phyloP scores from a whole-genome alignment of 2,113 vertebrate species.

The Blennius ocellaris region DNA sequence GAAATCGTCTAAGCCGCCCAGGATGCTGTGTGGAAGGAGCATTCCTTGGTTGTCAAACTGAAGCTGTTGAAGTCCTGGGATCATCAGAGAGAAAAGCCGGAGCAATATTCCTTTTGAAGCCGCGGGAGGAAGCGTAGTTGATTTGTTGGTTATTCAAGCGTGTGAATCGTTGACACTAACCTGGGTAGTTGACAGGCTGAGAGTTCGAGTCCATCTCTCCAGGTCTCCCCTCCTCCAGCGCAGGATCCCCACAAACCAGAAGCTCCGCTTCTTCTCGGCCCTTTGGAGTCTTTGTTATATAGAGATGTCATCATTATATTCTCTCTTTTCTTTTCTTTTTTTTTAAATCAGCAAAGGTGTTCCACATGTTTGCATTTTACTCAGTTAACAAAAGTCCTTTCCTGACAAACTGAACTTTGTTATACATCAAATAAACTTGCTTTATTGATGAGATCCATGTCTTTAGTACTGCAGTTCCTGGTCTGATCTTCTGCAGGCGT shows the following conservation, averaged over 20 bases:
- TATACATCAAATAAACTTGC: slow-evolving; percentile 69
- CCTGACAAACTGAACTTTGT: neutral
- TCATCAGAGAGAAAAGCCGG: neutral
- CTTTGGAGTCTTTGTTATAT: slow-evolving; percentile 59
- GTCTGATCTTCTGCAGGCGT: neutral
- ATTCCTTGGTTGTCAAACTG: slow-evolving; percentile 74
- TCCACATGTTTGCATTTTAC: neutral
- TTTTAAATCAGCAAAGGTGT: neutral
- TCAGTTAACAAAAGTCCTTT: neutral
- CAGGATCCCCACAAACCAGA: slow-evolving; percentile 68
- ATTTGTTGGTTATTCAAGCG: neutral
- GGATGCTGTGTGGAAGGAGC: slow-evolving; percentile 90
- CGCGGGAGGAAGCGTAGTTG: neutral
- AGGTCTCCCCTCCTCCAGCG: slow-evolving; percentile 46
- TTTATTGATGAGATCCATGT: slow-evolving; percentile 82
- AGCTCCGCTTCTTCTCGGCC: slow-evolving; percentile 54
- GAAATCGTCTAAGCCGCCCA: slow-evolving; percentile 90
- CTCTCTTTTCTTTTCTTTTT: neutral
- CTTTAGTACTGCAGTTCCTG: slow-evolving; percentile 61
- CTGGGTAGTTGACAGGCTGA: slow-evolving; percentile 76
- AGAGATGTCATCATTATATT: slow-evolving; percentile 72
- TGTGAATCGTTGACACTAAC: slow-evolving; percentile 64
- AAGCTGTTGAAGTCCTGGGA: slow-evolving; percentile 73
- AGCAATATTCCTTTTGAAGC: neutral
- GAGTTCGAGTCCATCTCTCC: slow-evolving; percentile 15